Base-by-base conservation (phyloP, 2,797 vertebrate genomes). In the Nyctalus aviator region DNA sequence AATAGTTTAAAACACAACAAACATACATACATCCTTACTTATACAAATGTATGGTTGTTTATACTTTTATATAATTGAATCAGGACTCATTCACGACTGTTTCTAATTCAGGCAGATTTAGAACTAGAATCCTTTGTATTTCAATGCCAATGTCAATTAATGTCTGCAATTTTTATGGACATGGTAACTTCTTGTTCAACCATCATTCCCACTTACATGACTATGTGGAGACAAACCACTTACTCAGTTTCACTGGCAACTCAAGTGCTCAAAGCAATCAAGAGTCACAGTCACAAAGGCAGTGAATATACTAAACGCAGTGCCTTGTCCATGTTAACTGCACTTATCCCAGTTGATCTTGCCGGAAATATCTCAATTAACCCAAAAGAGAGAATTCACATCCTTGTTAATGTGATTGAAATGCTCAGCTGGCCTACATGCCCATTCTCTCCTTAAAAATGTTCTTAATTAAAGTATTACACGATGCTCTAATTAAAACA, bases 301-400 rank as follows among this genome's bases (percentile, higher is more conserved):
- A 53, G 53, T 3, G 35, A 1, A 2, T 4, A 14, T 3, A 8
- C 27, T 5, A 20, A 37, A 13, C 4, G 59, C 13, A n/a, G 30
- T 5, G 30, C 50, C 66, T 8, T 27, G 17, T 41, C 62, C 32
- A 0, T 27, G 12, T 21, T 50, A 84, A 25, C 32, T 50, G 32
- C 32, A 23, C 7, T 21, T 81, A n/a, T 14, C 25, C 75, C 66
- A 11, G 66, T 11, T 10, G 55, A 46, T 17, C 0, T 62, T 30
- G 55, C 55, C 35, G 48, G 55, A 84, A 92, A 84, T 48, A 68
- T 21, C 11, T 25, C 9, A 32, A 23, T 0, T 21, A 88, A 87
- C 53, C 21, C 12, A 35, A 71, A 78, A 62, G 85, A 71, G 53
- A 55, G 73, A 72, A 83, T 78, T 77, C 41, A 69, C 50, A 90